These are phyloP conservation scores for Amphiprion percula DNA, from an alignment of 2,113 vertebrate species.

Conservation along the genomic window DNA sequence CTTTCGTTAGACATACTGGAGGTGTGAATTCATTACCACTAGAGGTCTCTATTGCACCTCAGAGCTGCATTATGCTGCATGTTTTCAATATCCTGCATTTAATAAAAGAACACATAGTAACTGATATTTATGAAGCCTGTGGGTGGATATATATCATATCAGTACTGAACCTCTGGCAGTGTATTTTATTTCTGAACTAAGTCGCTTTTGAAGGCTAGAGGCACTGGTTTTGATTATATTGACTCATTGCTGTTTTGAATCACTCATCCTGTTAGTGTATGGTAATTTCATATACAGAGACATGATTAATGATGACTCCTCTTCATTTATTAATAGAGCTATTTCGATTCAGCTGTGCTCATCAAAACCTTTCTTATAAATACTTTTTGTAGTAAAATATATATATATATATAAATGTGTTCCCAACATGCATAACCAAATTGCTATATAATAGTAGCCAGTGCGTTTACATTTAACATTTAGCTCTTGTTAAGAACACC, in stretches of 20 bases:
- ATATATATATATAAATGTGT: background rate
- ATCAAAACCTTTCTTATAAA: background rate
- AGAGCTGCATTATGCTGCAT: conserved; percentile 7
- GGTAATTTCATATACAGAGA: background rate
- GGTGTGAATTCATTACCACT: conserved; percentile 39
- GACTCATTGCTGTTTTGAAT: background rate
- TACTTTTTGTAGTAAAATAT: too few relatives aligned
- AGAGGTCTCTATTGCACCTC: conserved; percentile 60
- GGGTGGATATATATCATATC: conserved; percentile 16
- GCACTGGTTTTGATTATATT: background rate
- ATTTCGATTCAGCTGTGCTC: too few relatives aligned
- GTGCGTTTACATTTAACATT: conserved; percentile 26
- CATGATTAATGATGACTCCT: background rate
- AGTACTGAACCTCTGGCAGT: background rate
- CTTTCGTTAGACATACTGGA: too few relatives aligned
- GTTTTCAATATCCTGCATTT: background rate
- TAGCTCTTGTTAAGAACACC: conserved; percentile 12
- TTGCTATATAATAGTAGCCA: background rate
- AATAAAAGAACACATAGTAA: background rate
- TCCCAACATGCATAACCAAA: conserved; percentile 3
- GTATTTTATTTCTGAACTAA: background rate
- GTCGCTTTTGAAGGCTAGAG: background rate
- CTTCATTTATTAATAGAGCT: too few relatives aligned
- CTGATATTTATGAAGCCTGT: background rate
- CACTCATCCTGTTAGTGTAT: background rate